Conservation (phyloP, 2,113 vertebrate species). For the Verasper variegatus region DNA sequence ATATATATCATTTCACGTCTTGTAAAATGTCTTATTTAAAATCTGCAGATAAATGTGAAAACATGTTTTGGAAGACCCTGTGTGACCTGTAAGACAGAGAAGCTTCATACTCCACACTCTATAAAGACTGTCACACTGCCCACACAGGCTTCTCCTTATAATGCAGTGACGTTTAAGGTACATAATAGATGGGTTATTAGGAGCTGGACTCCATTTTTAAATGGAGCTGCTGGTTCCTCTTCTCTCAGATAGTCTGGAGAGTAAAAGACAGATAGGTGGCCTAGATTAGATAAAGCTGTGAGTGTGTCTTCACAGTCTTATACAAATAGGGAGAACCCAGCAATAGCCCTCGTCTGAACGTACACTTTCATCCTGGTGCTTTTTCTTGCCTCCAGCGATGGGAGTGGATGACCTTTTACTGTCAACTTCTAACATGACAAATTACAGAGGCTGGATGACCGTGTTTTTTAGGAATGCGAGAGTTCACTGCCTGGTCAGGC, state of each 20-base stretch:
- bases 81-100: conserved; percentile 10
- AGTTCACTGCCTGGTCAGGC: conserved; percentile 87
- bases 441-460: conserved; percentile 83
- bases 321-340: conserved; percentile 79
- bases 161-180: conserved; percentile 27
- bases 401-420: conserved; percentile 88
- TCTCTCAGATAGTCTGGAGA: conserved; percentile 63
- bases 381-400: conserved; percentile 85
- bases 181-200: conserved; percentile 53
- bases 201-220: conserved; percentile 33
- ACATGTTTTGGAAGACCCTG: conserved; percentile 24
- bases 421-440: conserved; percentile 87
- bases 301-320: conserved; percentile 69
- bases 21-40: conserved; percentile 46
- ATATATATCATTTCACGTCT: conserved; percentile 56
- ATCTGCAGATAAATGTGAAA: conserved; percentile 62
- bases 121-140: background rate
- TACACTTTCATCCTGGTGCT: conserved; percentile 82
- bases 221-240: conserved; percentile 47
- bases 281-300: conserved; percentile 80
- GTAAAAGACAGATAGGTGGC: conserved; percentile 78
- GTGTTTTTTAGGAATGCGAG: conserved; percentile 86
- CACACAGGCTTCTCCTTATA: conserved; percentile 39
- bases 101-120: conserved; percentile 26
- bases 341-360: conserved; percentile 78